These are phyloP conservation scores for Drosophila auraria DNA, from an alignment of 1,140 invertebrate species.

Conservation along the genomic window DNA sequence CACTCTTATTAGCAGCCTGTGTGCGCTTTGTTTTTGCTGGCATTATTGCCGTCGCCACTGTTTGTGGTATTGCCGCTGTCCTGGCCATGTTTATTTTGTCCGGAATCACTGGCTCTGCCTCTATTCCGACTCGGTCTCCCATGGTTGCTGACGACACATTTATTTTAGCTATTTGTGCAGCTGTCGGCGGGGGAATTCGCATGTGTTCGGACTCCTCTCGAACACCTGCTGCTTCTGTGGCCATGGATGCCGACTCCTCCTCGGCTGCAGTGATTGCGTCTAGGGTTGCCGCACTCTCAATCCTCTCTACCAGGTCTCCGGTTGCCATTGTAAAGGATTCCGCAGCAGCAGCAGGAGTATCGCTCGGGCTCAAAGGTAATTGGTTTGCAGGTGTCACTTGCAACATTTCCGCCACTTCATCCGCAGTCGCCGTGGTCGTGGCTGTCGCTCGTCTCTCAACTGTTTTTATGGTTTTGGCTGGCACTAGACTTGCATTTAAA, in stretches of 20 bases:
- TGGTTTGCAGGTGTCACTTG: slow-evolving; percentile 42
- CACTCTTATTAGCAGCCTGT: slow-evolving; percentile 37
- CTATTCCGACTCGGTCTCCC: slow-evolving; percentile 17
- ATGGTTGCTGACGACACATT: slow-evolving; percentile 13
- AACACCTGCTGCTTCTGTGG: slow-evolving; percentile 22
- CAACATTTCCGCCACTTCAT: slow-evolving; percentile 9
- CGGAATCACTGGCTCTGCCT: slow-evolving; percentile 28
- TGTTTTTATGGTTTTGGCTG: slow-evolving; percentile 28
- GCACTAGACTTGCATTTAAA: slow-evolving; percentile 52
- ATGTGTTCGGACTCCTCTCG: slow-evolving; percentile 9
- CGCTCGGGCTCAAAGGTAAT: slow-evolving; percentile 24
- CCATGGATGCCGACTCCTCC: background rate
- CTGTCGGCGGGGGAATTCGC: background rate
- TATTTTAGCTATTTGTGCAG: slow-evolving; percentile 21
- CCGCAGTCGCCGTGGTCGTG: too few relatives aligned
- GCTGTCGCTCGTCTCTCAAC: slow-evolving; percentile 10
- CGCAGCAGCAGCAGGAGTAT: background rate
- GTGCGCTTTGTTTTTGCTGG: slow-evolving; percentile 63
- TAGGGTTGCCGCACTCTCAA: slow-evolving; percentile 8
- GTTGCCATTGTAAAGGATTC: slow-evolving; percentile 18
- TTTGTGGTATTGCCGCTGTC: background rate
- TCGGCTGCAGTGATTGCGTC: slow-evolving; percentile 13
- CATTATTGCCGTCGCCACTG: slow-evolving; percentile 21
- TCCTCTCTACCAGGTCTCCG: slow-evolving; percentile 9
- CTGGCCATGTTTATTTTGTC: slow-evolving; percentile 26